A percentile compares a stretch with the other conserved stretches of the same genome.
These are phyloP conservation scores for Atractosteus spatula DNA, from an alignment of 2,113 vertebrate species.

Conservation along the genomic window DNA sequence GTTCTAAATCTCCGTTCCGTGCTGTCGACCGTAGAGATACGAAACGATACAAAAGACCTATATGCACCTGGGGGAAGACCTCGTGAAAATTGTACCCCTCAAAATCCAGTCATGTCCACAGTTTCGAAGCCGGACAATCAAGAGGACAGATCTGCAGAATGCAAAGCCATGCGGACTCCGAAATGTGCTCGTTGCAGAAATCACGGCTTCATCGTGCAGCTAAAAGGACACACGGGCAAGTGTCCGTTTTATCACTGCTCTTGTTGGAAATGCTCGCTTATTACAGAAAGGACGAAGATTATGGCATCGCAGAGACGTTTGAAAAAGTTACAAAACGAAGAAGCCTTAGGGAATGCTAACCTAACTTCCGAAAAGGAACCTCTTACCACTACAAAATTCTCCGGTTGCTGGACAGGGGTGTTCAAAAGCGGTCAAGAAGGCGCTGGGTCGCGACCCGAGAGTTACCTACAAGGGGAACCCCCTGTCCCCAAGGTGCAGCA, in stretches of 20 bases:
- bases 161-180: constrained; percentile 50
- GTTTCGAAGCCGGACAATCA: background rate
- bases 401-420: no score
- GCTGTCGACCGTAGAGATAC: no score
- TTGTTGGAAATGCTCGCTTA: constrained; percentile 76
- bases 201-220: constrained; percentile 70
- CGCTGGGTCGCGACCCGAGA: background rate
- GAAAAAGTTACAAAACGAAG: constrained; percentile 35
- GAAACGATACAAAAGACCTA: no score
- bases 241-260: constrained; percentile 72
- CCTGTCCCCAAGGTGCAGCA: no score
- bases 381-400: no score
- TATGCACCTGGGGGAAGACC: no score
- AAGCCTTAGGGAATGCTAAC: background rate
- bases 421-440: background rate
- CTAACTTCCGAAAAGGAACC: no score
- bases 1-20: no score
- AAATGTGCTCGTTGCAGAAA: constrained; percentile 79
- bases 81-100: no score
- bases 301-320: constrained; percentile 68
- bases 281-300: constrained; percentile 73
- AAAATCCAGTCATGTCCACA: background rate
- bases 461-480: background rate
- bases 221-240: constrained; percentile 73
- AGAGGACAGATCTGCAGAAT: background rate